phyloP scores from a whole-genome alignment of 2,797 vertebrate species.

The Sorex maritimensis region DNA sequence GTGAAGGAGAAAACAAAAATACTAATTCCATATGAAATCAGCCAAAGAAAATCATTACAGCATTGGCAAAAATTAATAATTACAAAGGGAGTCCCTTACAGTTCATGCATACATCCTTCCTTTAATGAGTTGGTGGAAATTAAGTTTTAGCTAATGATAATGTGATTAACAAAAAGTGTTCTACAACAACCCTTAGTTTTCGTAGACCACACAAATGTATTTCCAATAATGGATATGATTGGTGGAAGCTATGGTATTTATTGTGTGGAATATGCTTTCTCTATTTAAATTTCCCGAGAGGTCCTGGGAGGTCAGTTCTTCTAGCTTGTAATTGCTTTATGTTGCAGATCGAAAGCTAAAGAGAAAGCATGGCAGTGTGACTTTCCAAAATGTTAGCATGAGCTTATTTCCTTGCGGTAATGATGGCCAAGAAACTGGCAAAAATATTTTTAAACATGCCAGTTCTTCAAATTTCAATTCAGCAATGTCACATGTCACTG shows the following conservation, averaged over 20 bases:
- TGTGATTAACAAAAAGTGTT: constrained; percentile 1
- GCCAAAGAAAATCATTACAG: not conserved
- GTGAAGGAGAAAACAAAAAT: not conserved
- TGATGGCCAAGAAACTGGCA: constrained; percentile 80
- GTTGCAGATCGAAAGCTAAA: constrained; percentile 82
- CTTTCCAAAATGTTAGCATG: constrained; percentile 82
- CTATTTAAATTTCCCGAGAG: constrained; percentile 67
- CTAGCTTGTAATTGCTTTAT: constrained; percentile 70
- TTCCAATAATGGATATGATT: constrained; percentile 33
- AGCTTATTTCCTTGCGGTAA: constrained; percentile 84
- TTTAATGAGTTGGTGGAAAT: not conserved
- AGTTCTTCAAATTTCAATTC: constrained; percentile 81
- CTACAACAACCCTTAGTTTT: constrained; percentile 61
- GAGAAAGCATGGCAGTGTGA: constrained; percentile 78
- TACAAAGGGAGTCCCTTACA: not conserved
- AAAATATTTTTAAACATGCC: constrained; percentile 68
- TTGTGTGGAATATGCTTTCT: constrained; percentile 35
- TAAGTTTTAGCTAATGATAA: no score
- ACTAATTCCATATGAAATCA: not conserved
- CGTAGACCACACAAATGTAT: constrained; percentile 26
- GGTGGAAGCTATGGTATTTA: constrained; percentile 57
- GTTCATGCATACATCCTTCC: not conserved
- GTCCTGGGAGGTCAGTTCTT: not conserved
- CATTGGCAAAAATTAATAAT: not conserved
- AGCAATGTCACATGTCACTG: constrained; percentile 73